Evolutionary conservation across 2,797 vertebrate species (phyloP).

Genomic region (Heliangelus exortis): DNA sequence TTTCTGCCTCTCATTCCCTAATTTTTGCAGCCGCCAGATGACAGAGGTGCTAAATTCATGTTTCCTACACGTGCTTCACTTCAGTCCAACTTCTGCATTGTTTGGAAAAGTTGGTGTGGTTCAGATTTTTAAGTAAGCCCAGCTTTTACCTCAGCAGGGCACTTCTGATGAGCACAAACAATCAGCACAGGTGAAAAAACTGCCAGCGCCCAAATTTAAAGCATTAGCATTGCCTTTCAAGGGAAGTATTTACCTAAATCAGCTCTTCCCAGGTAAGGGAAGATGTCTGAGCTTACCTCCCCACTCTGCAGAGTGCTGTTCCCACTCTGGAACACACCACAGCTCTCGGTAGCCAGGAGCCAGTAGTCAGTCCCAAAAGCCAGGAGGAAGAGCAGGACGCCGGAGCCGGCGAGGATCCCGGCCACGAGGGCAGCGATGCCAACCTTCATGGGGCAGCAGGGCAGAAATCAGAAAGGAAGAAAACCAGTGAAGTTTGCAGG

Average conservation of each 20-base stretch:
- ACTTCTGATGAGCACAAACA: background rate
- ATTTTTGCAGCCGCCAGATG: background rate
- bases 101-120: rapidly evolving
- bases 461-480: conserved; percentile 4
- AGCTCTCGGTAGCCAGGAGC: conserved; percentile 87
- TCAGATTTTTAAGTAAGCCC: background rate
- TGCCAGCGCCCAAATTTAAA: background rate
- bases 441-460: conserved; percentile 82
- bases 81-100: background rate
- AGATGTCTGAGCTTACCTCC: conserved; percentile 48
- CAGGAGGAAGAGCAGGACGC: conserved; percentile 84
- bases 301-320: background rate
- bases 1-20: conserved; percentile 31
- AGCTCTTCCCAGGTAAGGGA: background rate
- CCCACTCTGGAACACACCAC: conserved; percentile 38
- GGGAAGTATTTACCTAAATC: no score
- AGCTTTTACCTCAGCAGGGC: background rate
- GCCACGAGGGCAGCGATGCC: conserved; percentile 81
- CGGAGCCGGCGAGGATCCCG: conserved; percentile 81
- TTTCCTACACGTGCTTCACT: background rate
- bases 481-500: background rate
- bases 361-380: conserved; percentile 90
- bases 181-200: background rate
- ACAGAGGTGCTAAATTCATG: background rate
- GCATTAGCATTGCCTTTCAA: background rate